A percentile compares a stretch with the other conserved stretches of the same genome.
phyloP scores from a whole-genome alignment of 2,888 invertebrate genomes.

The Ophonus ardosiacus region DNA sequence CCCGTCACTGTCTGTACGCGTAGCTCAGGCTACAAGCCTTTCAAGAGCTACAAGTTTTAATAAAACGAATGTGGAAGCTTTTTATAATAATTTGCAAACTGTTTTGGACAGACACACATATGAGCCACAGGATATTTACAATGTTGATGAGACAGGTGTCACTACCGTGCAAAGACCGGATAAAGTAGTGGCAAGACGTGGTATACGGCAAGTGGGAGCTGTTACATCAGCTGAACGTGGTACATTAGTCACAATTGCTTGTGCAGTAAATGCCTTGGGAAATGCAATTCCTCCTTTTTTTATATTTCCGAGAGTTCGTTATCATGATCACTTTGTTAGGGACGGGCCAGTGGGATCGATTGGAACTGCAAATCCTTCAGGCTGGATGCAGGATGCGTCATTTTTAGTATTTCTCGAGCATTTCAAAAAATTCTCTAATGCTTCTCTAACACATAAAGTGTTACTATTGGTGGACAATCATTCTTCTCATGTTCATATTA shows the following conservation, averaged over 20 bases:
- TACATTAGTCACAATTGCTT: constrained; percentile 67
- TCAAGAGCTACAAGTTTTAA: constrained; percentile 62
- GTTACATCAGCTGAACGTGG: constrained; percentile 68
- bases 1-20: constrained; percentile 66
- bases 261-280: constrained; percentile 68
- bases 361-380: constrained; percentile 66
- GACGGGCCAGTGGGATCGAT: constrained; percentile 69
- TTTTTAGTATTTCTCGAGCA: constrained; percentile 66
- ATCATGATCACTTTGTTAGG: constrained; percentile 68
- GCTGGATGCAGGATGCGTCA: constrained; percentile 68
- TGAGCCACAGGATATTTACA: background rate
- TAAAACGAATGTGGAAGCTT: constrained; percentile 61
- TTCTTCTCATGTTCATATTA: constrained; percentile 61
- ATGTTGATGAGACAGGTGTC: constrained; percentile 53
- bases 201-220: constrained; percentile 66
- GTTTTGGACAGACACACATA: background rate
- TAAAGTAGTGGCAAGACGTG: constrained; percentile 66
- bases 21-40: constrained; percentile 68
- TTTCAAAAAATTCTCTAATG: constrained; percentile 65
- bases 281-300: constrained; percentile 68
- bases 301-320: constrained; percentile 67
- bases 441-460: constrained; percentile 46
- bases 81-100: constrained; percentile 12
- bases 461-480: constrained; percentile 67
- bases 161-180: constrained; percentile 65